Evolutionary conservation across 2,888 invertebrate species (phyloP).

Genomic region (Clepsis dumicolana): DNA sequence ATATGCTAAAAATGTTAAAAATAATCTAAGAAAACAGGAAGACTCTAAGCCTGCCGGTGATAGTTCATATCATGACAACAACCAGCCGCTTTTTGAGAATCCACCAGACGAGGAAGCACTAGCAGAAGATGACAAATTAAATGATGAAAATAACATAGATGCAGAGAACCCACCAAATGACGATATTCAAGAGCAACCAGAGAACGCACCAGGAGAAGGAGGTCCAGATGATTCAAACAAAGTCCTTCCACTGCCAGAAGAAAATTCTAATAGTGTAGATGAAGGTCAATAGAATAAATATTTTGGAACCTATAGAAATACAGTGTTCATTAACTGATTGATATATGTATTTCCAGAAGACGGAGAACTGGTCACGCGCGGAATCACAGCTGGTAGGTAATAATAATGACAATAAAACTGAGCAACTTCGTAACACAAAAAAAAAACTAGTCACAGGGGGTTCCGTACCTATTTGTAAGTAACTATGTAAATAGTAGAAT

Average conservation of each 20-base stretch:
- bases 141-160: neutral
- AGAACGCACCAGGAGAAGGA: neutral
- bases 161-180: neutral
- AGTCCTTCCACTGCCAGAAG: too few species aligned
- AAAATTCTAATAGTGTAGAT: neutral
- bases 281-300: neutral
- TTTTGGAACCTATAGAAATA: neutral
- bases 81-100: neutral
- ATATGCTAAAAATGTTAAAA: neutral
- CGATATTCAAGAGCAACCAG: neutral
- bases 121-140: neutral
- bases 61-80: neutral
- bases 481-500: too few species aligned
- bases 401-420: neutral
- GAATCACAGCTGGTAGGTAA: slow-evolving; percentile 14
- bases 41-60: neutral
- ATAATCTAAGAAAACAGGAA: neutral
- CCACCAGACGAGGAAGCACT: neutral
- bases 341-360: neutral
- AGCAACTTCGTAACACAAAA: neutral
- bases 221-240: neutral
- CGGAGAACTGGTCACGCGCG: neutral
- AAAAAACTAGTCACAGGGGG: too few species aligned
- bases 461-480: too few species aligned
- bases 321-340: neutral